phyloP scores from a whole-genome alignment of 2,797 vertebrate genomes.

The Hozukius guyotensis region DNA sequence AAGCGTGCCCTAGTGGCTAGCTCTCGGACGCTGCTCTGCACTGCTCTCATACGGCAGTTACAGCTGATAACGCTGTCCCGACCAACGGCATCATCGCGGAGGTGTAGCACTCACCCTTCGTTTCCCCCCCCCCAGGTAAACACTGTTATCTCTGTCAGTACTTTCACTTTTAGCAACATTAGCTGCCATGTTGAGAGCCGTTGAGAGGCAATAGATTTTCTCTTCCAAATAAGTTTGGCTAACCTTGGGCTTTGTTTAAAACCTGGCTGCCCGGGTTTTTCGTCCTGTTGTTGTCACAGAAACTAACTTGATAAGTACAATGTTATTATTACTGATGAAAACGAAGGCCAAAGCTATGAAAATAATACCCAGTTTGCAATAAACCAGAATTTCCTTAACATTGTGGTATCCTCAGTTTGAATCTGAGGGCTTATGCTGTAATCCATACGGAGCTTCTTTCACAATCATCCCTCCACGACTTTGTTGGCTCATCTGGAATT shows the following conservation, averaged over 20 bases:
- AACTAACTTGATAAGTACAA: background rate
- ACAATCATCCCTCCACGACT: slow-evolving; percentile 17
- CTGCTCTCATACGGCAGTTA: no score
- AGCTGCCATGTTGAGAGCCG: no score
- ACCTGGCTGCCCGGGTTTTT: no score
- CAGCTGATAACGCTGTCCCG: no score
- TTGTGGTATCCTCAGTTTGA: background rate
- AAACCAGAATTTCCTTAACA: background rate
- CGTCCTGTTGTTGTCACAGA: background rate
- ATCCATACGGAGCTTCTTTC: slow-evolving; percentile 9
- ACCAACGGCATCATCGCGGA: no score
- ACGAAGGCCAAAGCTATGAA: background rate
- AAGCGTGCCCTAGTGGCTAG: no score
- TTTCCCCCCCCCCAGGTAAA: no score
- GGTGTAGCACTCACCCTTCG: no score
- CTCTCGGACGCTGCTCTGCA: no score
- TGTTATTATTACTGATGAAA: background rate
- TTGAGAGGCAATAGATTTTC: background rate
- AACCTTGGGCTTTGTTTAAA: background rate
- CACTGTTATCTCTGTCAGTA: no score
- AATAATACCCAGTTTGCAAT: background rate
- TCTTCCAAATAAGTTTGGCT: background rate
- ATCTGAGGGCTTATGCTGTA: background rate
- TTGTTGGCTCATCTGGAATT: slow-evolving; percentile 30
- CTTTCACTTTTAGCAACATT: no score